phyloP scores from a whole-genome alignment of 2,113 vertebrate species.

The Canis aureus region DNA sequence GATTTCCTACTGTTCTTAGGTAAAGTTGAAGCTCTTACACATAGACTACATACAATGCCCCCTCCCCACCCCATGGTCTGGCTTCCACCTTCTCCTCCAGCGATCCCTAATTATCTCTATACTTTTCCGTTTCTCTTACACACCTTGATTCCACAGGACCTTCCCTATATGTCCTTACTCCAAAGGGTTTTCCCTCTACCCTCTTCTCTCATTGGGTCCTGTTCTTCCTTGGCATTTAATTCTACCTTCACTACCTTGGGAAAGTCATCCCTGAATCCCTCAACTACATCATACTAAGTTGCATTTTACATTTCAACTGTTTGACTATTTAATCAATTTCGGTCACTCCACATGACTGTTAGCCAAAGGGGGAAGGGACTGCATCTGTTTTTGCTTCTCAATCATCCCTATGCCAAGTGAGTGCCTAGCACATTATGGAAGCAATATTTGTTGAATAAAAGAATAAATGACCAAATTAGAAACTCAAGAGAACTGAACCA shows the following conservation, averaged over 20 bases:
- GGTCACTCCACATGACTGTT: slow-evolving; percentile 8
- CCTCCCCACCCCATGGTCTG: background rate
- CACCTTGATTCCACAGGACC: background rate
- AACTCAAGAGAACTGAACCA: background rate
- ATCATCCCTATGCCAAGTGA: slow-evolving; percentile 3
- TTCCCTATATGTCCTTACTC: background rate
- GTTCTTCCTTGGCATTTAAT: background rate
- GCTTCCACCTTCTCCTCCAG: background rate
- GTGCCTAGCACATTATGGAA: background rate
- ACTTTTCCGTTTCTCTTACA: background rate
- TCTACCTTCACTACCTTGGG: background rate
- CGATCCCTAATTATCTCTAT: background rate
- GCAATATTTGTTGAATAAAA: slow-evolving; percentile 32
- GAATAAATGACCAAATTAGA: background rate
- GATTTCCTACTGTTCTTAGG: background rate
- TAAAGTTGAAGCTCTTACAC: background rate
- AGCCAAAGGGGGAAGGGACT: background rate
- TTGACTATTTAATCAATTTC: slow-evolving; percentile 65
- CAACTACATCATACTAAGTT: slow-evolving; percentile 24
- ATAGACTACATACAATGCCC: background rate
- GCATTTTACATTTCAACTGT: slow-evolving; percentile 55
- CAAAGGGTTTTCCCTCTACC: background rate
- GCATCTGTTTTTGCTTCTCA: slow-evolving; percentile 61
- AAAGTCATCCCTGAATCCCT: background rate
- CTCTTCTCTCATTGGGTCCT: background rate